Conservation (phyloP, 2,113 vertebrate species). For the Podarcis cretensis region DNA sequence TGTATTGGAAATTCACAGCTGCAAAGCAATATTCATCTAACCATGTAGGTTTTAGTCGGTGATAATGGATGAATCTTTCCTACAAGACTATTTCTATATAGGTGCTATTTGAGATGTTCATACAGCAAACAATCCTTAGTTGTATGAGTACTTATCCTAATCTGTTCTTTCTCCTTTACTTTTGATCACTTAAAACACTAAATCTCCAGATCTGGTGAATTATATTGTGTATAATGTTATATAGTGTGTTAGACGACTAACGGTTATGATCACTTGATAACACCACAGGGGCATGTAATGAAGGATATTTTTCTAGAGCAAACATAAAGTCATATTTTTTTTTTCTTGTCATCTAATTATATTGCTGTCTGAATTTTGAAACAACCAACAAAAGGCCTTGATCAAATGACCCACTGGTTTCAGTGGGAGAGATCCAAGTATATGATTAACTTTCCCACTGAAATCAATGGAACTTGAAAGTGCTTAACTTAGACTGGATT, state of each 20-base stretch:
- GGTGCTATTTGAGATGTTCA: neutral
- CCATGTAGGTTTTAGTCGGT: neutral
- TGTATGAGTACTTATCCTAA: neutral
- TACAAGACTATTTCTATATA: neutral
- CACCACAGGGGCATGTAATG: neutral
- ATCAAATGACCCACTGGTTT: neutral
- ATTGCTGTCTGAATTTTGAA: neutral
- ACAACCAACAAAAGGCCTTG: neutral
- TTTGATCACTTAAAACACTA: neutral
- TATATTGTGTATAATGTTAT: neutral
- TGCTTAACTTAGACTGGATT: conserved; percentile 4
- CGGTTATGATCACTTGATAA: neutral
- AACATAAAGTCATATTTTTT: neutral
- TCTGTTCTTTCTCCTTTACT: neutral
- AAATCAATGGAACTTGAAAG: conserved; percentile 1
- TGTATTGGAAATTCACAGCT: neutral
- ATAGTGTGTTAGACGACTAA: too few species aligned
- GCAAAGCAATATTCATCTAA: neutral
- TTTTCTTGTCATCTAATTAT: neutral
- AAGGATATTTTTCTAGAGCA: neutral
- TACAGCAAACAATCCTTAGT: too few species aligned
- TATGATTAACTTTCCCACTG: neutral
- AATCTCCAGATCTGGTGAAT: neutral
- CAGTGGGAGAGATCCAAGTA: neutral
- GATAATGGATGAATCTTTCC: neutral